Base-by-base conservation (phyloP, 2,797 vertebrate genomes). In the Cichlasoma orientale region DNA sequence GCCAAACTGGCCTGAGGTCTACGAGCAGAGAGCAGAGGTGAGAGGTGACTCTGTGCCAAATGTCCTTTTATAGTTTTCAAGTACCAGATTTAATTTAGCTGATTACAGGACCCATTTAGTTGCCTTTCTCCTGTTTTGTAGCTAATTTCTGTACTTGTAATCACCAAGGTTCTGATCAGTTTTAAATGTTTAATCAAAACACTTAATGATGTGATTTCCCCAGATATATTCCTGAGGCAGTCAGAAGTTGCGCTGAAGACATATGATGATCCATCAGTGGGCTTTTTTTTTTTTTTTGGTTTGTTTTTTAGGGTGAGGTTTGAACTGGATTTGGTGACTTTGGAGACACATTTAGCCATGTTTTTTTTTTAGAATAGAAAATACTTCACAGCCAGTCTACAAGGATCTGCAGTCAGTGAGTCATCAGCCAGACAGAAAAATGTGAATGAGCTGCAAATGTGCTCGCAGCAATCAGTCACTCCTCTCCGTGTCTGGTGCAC, bases 1-100 rank as follows among this genome's bases (percentile, higher is more conserved):
- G 88, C 97, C 98, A 12, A 96, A 94, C 92, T 96, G 95, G 88
- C 97, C 98, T 2, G 98, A 99, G 94, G 98, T 99, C 71, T 98
- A 97, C 80, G 98, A 99, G 74, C 98, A 99, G 92, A 95, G 98
- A 94, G 98, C 98, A 9, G 97, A 99, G 96, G 98, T 99, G 89
- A 95, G 94, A 8, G 19, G 10, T 1, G 12, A 61, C 16, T 50
- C 47, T 21, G 53, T 58, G 18, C 10, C 54, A 29, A n/a, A 68
- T 47, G 41, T 8, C 29, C 47, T 68, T 13, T 50, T 50, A 50
- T 29, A 23, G 10, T 18, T 29, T 68, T 47, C 16, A 47, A 66
- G 23, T 66, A 27, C 41, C 18, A 18, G 4, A 44, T 44, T 27
- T 66, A 66, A 47, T 47, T 66, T 0, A 47, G 19, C 41, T 47